phyloP scores from a whole-genome alignment of 2,113 vertebrate genomes.

The Balaeniceps rex region DNA sequence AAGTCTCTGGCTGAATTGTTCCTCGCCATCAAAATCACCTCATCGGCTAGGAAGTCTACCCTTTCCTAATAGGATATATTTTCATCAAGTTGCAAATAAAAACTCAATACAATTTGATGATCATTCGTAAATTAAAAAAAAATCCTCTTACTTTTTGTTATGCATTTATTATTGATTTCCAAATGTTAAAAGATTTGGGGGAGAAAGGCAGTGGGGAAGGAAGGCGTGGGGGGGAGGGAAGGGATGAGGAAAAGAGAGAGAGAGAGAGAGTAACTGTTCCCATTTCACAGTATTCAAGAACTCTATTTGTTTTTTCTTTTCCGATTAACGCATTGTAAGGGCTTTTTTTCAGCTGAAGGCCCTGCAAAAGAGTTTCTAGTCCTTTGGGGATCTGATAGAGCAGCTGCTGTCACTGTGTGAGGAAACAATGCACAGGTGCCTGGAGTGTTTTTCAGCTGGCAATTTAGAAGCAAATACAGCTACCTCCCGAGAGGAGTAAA shows the following conservation, averaged over 20 bases:
- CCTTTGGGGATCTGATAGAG: not conserved
- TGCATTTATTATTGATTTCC: not conserved
- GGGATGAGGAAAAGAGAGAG: too few relatives aligned
- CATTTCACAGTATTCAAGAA: not conserved
- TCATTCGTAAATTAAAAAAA: not conserved
- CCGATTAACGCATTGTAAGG: not conserved
- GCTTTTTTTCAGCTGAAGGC: not conserved
- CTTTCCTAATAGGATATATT: not conserved
- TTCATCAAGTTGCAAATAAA: not conserved
- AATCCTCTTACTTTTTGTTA: not conserved
- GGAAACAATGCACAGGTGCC: not conserved
- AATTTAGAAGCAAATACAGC: not conserved
- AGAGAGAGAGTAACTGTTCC: not conserved
- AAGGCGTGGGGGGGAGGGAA: not conserved
- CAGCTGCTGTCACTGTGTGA: not conserved
- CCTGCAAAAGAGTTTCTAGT: not conserved
- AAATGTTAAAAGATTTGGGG: not conserved
- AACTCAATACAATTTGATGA: not conserved
- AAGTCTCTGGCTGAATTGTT: not conserved
- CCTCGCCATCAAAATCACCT: not conserved
- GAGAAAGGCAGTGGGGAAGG: fast-evolving
- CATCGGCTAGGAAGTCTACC: not conserved
- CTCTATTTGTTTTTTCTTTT: not conserved
- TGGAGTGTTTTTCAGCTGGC: not conserved
- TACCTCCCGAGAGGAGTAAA: not conserved